phyloP scores from a whole-genome alignment of 1,140 invertebrate genomes.

The Cyclargus thomasi region DNA sequence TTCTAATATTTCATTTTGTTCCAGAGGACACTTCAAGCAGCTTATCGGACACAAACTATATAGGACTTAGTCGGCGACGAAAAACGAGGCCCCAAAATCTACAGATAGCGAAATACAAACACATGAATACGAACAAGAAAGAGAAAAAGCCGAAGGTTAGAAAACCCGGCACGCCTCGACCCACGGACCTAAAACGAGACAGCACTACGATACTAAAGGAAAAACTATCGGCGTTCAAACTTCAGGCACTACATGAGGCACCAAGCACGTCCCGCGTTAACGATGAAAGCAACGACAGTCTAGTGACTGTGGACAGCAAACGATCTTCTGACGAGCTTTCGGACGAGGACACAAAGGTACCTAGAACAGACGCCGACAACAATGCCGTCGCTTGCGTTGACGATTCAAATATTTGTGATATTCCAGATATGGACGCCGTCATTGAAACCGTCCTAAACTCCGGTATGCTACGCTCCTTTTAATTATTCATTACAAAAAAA shows the following conservation, averaged over 20 bases:
- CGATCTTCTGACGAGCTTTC: neutral
- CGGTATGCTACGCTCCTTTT: neutral
- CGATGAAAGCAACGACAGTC: neutral
- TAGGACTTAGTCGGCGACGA: neutral
- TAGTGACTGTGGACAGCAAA: neutral
- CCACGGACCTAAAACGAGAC: neutral
- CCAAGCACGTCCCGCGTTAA: neutral
- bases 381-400: neutral
- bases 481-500: neutral
- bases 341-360: neutral
- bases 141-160: neutral
- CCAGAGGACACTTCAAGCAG: neutral
- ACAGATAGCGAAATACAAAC: neutral
- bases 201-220: neutral
- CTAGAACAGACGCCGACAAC: neutral
- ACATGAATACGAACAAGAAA: neutral
- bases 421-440: neutral
- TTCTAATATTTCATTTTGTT: neutral
- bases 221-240: neutral
- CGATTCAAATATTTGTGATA: constrained; percentile 2
- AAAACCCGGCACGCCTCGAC: neutral
- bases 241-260: neutral
- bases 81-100: neutral
- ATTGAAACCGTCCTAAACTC: neutral
- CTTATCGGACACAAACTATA: neutral